Percentiles rank a stretch among this genome's conserved stretches.
phyloP scores from a whole-genome alignment of 2,888 invertebrate species.

The Zonitis immaculata region DNA sequence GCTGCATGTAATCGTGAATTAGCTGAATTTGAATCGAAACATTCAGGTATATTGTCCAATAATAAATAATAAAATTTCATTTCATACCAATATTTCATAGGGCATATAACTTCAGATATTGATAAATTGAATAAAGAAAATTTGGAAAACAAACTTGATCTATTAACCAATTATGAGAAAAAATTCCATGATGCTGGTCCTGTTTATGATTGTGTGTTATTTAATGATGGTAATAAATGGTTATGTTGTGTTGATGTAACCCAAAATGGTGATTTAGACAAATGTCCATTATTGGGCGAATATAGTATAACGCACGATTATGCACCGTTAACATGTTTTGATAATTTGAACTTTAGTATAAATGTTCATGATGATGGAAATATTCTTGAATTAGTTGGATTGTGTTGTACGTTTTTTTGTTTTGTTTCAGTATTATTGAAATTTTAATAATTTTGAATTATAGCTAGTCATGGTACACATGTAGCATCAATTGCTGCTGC shows the following conservation, averaged over 20 bases:
- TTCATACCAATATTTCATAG: neutral
- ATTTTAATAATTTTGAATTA: conserved; percentile 4
- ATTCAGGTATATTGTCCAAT: conserved; percentile 17
- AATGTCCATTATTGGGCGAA: conserved; percentile 73
- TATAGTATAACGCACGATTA: conserved; percentile 77
- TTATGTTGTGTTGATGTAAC: conserved; percentile 81
- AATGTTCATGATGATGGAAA: conserved; percentile 91
- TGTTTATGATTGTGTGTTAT: conserved; percentile 89
- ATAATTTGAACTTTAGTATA: conserved; percentile 81
- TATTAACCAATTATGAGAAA: conserved; percentile 78
- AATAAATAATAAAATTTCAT: neutral
- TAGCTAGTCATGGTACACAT: conserved; percentile 95
- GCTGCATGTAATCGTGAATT: conserved; percentile 74
- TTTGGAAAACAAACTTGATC: conserved; percentile 78
- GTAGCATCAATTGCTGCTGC: conserved; percentile 96
- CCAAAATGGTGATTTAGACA: conserved; percentile 74
- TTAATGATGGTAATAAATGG: conserved; percentile 90
- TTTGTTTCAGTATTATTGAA: neutral
- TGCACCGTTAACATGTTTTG: conserved; percentile 68
- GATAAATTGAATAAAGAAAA: conserved; percentile 88
- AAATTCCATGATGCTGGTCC: conserved; percentile 84
- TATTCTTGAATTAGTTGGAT: conserved; percentile 85
- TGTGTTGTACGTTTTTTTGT: conserved; percentile 72
- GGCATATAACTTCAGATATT: conserved; percentile 45
- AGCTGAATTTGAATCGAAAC: conserved; percentile 64